phyloP scores from a whole-genome alignment of 2,888 invertebrate species.

The Spilosoma lubricipeda region DNA sequence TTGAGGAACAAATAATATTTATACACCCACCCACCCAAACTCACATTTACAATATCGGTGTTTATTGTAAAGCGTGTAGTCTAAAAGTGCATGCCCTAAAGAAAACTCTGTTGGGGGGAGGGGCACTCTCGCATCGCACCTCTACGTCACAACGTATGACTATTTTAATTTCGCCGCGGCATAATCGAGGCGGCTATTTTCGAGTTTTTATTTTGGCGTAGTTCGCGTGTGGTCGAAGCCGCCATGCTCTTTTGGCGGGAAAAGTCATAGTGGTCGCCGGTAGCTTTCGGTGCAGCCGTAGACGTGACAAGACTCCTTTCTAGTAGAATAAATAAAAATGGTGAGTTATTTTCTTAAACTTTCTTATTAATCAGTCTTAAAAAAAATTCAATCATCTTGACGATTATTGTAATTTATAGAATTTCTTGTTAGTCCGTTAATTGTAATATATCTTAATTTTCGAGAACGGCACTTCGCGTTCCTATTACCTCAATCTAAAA shows the following conservation, averaged over 20 bases:
- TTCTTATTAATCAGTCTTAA: not conserved
- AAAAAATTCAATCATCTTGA: not conserved
- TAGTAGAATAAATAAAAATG: conserved; percentile 15
- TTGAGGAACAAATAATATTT: too few relatives aligned
- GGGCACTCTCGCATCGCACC: conserved; percentile 60
- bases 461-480: not conserved
- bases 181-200: conserved; percentile 79
- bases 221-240: conserved; percentile 84
- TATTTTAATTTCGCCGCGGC: conserved; percentile 81
- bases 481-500: not conserved
- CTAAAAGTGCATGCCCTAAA: conserved; percentile 32
- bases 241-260: conserved; percentile 81
- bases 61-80: not conserved
- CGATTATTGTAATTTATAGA: not conserved
- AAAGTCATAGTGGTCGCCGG: conserved; percentile 73
- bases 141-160: conserved; percentile 61
- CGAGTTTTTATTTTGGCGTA: conserved; percentile 84
- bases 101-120: conserved; percentile 71
- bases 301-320: conserved; percentile 21
- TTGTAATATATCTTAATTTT: not conserved
- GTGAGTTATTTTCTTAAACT: conserved; percentile 18
- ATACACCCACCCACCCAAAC: too few relatives aligned
- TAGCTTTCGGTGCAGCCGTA: conserved; percentile 66
- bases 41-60: too few relatives aligned
- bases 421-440: not conserved